These are phyloP conservation scores for Halcyon malimbica DNA, from an alignment of 2,113 vertebrate species.

Conservation along the genomic window DNA sequence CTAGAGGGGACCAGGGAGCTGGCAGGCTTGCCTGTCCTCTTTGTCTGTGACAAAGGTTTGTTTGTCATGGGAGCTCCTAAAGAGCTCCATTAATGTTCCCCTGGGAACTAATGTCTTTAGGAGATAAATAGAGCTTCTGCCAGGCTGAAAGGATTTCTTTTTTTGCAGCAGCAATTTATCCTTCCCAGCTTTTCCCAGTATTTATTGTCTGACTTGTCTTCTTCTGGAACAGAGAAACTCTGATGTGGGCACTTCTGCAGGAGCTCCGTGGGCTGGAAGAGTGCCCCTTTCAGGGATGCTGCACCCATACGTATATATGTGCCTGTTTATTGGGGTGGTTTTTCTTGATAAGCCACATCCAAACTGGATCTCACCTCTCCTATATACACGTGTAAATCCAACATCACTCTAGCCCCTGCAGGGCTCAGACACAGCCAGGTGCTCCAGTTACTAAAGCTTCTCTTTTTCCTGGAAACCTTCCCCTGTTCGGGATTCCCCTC, in stretches of 20 bases:
- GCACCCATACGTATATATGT: neutral
- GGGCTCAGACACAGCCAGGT: neutral
- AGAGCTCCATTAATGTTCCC: neutral
- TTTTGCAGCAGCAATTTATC: neutral
- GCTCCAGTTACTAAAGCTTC: neutral
- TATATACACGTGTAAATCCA: neutral
- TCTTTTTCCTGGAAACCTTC: neutral
- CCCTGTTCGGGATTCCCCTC: neutral
- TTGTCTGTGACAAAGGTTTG: neutral
- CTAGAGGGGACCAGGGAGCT: neutral
- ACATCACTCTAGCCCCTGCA: neutral
- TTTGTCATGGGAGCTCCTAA: neutral
- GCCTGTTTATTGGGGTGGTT: neutral
- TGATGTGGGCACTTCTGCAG: neutral
- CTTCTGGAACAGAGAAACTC: neutral
- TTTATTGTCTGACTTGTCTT: neutral
- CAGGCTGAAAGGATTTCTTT: neutral
- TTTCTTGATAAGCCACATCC: neutral
- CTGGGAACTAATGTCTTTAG: neutral
- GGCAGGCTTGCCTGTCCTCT: neutral
- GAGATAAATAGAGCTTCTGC: slow-evolving; percentile 1
- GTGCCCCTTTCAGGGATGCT: neutral
- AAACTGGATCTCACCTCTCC: neutral
- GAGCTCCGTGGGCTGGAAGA: neutral
- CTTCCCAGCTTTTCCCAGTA: neutral